phyloP scores from a whole-genome alignment of 2,113 vertebrate genomes.

The Grus americana region DNA sequence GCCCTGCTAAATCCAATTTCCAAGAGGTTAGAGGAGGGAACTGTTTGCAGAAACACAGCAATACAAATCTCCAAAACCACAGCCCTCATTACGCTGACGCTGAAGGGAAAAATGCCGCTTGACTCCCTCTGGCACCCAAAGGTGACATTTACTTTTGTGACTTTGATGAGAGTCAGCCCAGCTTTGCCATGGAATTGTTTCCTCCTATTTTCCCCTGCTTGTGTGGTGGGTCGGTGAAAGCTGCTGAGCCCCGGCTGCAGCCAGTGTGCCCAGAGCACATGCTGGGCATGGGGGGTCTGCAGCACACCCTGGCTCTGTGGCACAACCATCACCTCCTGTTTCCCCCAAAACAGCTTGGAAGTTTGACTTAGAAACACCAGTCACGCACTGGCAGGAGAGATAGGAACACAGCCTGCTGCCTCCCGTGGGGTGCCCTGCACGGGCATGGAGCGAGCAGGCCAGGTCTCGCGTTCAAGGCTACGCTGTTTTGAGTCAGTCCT shows the following conservation, averaged over 20 bases:
- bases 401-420: neutral
- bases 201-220: neutral
- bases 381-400: neutral
- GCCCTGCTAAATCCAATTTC: constrained; percentile 68
- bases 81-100: constrained; percentile 16
- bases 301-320: neutral
- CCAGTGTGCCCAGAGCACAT: neutral
- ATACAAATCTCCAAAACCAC: constrained; percentile 51
- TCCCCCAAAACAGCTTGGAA: neutral
- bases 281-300: neutral
- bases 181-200: neutral
- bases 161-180: constrained; percentile 22
- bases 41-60: constrained; percentile 61
- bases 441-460: accelerated
- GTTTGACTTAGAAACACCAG: neutral
- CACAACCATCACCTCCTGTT: neutral
- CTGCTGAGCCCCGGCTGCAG: accelerated
- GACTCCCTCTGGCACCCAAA: constrained; percentile 30
- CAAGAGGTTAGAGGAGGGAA: constrained; percentile 47
- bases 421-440: accelerated
- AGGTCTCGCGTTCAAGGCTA: neutral
- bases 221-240: neutral
- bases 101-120: constrained; percentile 36
- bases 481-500: neutral
- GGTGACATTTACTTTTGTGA: constrained; percentile 25